Base-by-base conservation (phyloP, 2,113 vertebrate genomes). In the Hippolais icterina region DNA sequence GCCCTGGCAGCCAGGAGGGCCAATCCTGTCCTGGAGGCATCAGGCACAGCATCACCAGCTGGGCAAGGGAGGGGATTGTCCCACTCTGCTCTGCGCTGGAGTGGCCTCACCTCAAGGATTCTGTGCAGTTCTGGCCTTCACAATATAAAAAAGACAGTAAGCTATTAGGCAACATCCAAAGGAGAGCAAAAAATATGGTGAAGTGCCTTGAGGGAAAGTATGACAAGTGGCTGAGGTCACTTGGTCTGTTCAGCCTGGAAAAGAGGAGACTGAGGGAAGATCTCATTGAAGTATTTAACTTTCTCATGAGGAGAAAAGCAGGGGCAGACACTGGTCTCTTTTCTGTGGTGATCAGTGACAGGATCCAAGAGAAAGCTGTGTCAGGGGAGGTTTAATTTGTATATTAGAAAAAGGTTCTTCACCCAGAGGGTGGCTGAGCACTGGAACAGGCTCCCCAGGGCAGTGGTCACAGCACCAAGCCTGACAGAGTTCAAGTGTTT, bases 1-100 rank as follows among this genome's bases (percentile, higher is more conserved):
- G 8, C 10, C 44, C 27, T n/a, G 37, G 23, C 2, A 46, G 20
- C 15, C 31, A 56, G 31, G 25, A 64, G 9, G 14, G 35, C 4
- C 33, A 66, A 2, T 5, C 0, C 0, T 37, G 27, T 33, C 33
- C 18, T 44, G 12, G 7, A 28, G 0, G 15, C 19, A 46, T 20
- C 37, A 81, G 37, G 27, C 17, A 18, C 5, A 56, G 17, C 14
- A 64, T 50, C 0, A 0, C 9, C 42, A 37, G 10, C 12, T 0
- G 0, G 44, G 10, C 10, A 37, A 44, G 5, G 10, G 12, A 52
- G 18, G 12, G 5, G 12, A 46, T 44, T 81, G 15, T n/a, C 28
- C 44, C 0, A 0, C 33, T 64, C 27, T 72, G 18, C 18, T 27
- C 35, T 56, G 25, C 3, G 2, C 35, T 57, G 27, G 18, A 2